These are phyloP conservation scores for Anhinga anhinga DNA, from an alignment of 2,113 vertebrate species.

Conservation along the genomic window DNA sequence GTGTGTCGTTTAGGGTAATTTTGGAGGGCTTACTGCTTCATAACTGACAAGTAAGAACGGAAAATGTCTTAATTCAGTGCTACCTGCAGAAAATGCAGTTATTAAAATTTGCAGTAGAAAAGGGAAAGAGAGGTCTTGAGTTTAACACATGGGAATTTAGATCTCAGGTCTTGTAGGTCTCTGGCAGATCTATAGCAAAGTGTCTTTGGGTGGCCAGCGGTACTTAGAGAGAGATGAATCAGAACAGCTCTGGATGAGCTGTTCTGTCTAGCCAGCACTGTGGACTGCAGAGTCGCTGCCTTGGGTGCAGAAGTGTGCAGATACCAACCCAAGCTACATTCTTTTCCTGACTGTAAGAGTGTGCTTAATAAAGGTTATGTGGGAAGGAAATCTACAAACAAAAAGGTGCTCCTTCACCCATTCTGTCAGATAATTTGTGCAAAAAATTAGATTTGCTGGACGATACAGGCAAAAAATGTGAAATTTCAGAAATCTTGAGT, in stretches of 20 bases:
- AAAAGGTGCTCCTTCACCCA: background rate
- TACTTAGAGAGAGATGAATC: background rate
- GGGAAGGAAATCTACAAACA: background rate
- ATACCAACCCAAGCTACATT: background rate
- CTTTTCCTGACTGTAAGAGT: background rate
- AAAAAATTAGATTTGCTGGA: background rate
- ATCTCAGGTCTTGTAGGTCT: background rate
- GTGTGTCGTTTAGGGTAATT: slow-evolving; percentile 39
- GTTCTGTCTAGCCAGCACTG: background rate
- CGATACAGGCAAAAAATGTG: background rate
- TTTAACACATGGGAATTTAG: background rate
- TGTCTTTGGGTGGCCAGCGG: background rate
- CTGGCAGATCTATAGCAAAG: background rate
- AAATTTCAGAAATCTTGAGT: background rate
- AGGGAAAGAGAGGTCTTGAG: background rate
- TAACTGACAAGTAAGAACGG: slow-evolving; percentile 30
- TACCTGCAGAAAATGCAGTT: slow-evolving; percentile 20
- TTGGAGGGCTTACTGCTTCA: background rate
- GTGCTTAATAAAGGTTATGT: background rate
- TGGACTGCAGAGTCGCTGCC: background rate
- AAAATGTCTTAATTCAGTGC: slow-evolving; percentile 10
- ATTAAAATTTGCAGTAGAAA: background rate
- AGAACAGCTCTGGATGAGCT: slow-evolving; percentile 2
- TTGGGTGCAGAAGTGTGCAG: background rate
- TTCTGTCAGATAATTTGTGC: background rate